Evolutionary conservation across 1,140 invertebrate species (phyloP), one percentile per base, ranked within the genome.

Genomic region (Drosophila burlai): DNA sequence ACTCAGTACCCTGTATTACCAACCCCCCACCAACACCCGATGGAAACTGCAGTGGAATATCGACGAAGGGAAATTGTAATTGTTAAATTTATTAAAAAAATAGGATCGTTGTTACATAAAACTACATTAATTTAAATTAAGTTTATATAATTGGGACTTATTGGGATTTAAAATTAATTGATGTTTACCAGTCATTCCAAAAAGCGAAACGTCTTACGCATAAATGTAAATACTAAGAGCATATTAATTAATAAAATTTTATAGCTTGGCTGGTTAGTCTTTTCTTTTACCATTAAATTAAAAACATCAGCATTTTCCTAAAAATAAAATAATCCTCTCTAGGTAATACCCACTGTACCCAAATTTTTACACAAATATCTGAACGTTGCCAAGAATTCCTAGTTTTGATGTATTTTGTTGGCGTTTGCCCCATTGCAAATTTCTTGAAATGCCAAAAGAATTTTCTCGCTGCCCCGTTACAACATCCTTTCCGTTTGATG

Each of bases 351-450:
- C 1, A 36, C 18, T 62, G 61, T 80, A 38, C 3, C 13, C 21
- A 76, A n/a, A 69, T 64, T 50, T 52, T 49, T 68, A 43, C 46
- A 63, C 47, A 75, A 47, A 59, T 74, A 64, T 76, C 54, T 81
- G 43, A 38, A 54, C 58, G 42, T 78, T 87, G 84, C 77, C 84
- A 87, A 87, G 77, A 89, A 84, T 87, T 78, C 72, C 49, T 24
- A 75, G 69, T 89, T 81, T 83, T 83, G 73, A 87, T 83, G 63
- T 81, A 90, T 84, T 87, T 72, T 61, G 52, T 75, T 86, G 71
- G 42, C 74, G 45, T 58, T 74, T 64, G 66, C 66, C 49, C 29
- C 50, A 71, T 59, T 71, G 62, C 46, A 38, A 75, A 77, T 68
- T 61, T 68, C 43, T 52, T 54, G 61, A 76, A 68, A 65, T 45